A percentile compares a stretch with the other conserved stretches of the same genome.
These are phyloP conservation scores for Pelosia muscerda DNA, from an alignment of 2,888 invertebrate species.

Conservation along the genomic window DNA sequence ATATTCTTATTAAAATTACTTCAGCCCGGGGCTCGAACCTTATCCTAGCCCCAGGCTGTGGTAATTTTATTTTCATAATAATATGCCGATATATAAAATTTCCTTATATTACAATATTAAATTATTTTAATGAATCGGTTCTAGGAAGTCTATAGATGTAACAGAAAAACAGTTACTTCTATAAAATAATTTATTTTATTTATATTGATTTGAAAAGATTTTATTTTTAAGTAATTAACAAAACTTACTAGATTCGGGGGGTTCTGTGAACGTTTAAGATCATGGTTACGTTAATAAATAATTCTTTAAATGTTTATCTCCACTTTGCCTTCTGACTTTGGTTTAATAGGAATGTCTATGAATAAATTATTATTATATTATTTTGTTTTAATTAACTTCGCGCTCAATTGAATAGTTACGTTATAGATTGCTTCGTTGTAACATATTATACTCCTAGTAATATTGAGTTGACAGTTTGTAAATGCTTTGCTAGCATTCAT, in stretches of 20 bases:
- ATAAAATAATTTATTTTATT: no score
- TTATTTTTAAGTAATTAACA: no score
- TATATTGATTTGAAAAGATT: no score
- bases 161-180: no score
- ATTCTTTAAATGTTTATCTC: neutral
- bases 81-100: neutral
- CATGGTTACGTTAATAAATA: neutral
- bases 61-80: neutral
- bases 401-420: neutral
- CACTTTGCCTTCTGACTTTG: neutral
- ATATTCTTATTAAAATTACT: no score
- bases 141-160: no score
- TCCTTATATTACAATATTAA: no score
- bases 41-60: no score
- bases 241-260: no score
- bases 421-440: neutral
- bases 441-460: neutral
- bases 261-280: neutral
- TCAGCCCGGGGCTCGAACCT: no score
- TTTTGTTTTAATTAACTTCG: neutral
- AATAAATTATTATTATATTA: neutral
- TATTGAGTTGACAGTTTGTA: neutral
- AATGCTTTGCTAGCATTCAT: neutral
- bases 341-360: neutral
- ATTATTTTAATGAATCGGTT: neutral